A percentile compares a stretch with the other conserved stretches of the same genome.
These are phyloP conservation scores for Aphelinus certus DNA, from an alignment of 1,140 invertebrate species.

Conservation along the genomic window DNA sequence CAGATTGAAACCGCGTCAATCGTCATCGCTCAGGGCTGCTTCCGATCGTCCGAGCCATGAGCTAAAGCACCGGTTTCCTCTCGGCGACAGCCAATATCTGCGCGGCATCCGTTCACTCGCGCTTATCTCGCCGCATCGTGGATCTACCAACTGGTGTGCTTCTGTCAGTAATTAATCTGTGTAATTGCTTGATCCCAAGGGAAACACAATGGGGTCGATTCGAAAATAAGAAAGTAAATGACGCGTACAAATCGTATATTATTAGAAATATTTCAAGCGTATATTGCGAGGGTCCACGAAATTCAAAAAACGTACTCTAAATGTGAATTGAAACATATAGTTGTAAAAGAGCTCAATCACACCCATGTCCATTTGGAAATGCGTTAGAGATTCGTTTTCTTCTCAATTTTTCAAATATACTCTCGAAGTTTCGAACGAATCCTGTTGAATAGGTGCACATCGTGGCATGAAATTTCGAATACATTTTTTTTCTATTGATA, in stretches of 20 bases:
- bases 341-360: too few relatives aligned
- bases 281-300: too few relatives aligned
- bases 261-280: too few relatives aligned
- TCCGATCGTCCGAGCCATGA: conserved; percentile 7
- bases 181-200: background rate
- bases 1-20: conserved; percentile 19
- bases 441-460: background rate
- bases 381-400: too few relatives aligned
- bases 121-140: background rate
- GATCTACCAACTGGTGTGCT: background rate
- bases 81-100: background rate
- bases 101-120: conserved; percentile 5
- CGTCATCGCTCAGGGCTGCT: conserved; percentile 16
- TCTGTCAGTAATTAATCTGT: background rate
- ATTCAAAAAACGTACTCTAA: too few relatives aligned
- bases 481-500: background rate
- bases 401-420: background rate
- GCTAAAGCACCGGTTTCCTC: background rate
- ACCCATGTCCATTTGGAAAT: too few relatives aligned
- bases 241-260: too few relatives aligned
- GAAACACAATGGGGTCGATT: too few relatives aligned
- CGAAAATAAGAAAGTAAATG: too few relatives aligned
- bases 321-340: too few relatives aligned
- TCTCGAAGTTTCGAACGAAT: background rate
- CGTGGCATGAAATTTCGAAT: background rate